A percentile compares a stretch with the other conserved stretches of the same genome.
Conservation (phyloP, 2,888 invertebrate species). For the Drosophila niveifrons region DNA sequence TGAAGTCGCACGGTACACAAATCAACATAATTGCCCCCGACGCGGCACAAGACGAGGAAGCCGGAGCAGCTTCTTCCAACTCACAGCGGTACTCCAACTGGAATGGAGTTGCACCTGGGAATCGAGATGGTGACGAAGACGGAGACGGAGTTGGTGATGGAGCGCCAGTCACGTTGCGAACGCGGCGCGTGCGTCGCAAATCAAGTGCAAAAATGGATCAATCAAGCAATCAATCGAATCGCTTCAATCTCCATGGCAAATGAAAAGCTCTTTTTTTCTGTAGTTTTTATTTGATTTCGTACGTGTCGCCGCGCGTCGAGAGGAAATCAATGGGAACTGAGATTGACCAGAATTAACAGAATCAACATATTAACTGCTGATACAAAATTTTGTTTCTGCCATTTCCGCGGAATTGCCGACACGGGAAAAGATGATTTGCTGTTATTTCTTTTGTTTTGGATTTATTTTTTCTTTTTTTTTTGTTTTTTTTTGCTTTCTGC, state of each 20-base stretch:
- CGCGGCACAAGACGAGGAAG: slow-evolving; percentile 22
- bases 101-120: slow-evolving; percentile 12
- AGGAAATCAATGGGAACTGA: slow-evolving; percentile 55
- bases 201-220: slow-evolving; percentile 83
- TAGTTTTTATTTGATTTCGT: slow-evolving; percentile 26
- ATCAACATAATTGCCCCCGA: slow-evolving; percentile 76
- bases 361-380: slow-evolving; percentile 68
- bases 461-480: slow-evolving; percentile 33
- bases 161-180: slow-evolving; percentile 78
- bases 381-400: slow-evolving; percentile 43
- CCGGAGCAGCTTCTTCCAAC: slow-evolving; percentile 21
- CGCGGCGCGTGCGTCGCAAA: slow-evolving; percentile 82
- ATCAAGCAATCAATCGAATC: slow-evolving; percentile 81
- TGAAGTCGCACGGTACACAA: slow-evolving; percentile 70
- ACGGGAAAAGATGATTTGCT: slow-evolving; percentile 53
- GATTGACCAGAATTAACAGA: slow-evolving; percentile 58
- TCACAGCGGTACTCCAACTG: slow-evolving; percentile 31
- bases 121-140: slow-evolving; percentile 43
- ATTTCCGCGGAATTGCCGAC: slow-evolving; percentile 69
- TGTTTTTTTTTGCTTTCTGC: slow-evolving; percentile 45
- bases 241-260: slow-evolving; percentile 67
- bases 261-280: slow-evolving; percentile 47
- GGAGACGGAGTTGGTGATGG: slow-evolving; percentile 23
- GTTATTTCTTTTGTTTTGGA: slow-evolving; percentile 29
- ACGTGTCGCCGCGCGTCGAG: slow-evolving; percentile 48